phyloP scores from a whole-genome alignment of 92 coral and sea anemone genomes.

The Epizoanthus illoricatus region DNA sequence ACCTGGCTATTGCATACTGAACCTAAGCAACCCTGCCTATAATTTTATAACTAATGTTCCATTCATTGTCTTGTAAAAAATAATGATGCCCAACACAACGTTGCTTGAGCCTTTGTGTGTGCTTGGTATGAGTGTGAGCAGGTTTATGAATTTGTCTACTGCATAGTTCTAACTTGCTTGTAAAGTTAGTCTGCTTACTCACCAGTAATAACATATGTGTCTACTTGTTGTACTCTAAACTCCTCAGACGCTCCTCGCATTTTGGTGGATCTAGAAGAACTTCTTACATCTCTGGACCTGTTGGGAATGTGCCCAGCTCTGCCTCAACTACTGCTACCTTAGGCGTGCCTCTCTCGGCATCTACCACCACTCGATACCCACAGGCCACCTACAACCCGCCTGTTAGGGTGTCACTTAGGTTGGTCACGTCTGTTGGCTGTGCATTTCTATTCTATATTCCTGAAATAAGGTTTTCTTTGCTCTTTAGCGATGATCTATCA shows the following conservation, averaged over 20 bases:
- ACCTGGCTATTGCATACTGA: no score
- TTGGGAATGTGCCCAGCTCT: conserved; percentile 1
- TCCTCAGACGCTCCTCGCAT: conserved; percentile 1
- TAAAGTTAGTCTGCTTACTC: neutral
- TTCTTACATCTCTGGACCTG: neutral
- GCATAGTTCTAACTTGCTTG: neutral
- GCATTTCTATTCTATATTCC: neutral
- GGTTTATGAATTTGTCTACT: no score
- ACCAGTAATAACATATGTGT: no score
- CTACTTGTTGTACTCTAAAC: neutral
- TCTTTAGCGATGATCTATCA: neutral
- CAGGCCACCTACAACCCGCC: conserved; percentile 14
- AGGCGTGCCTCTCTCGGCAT: neutral
- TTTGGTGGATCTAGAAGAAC: conserved; percentile 15
- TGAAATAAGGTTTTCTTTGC: neutral
- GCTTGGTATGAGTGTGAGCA: no score
- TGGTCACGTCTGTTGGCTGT: neutral
- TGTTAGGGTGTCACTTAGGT: conserved; percentile 21
- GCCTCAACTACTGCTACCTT: conserved; percentile 9
- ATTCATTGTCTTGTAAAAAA: no score
- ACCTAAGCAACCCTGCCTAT: no score
- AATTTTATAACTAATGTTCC: no score
- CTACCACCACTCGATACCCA: conserved; percentile 13
- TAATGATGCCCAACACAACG: no score
- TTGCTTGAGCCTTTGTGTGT: no score